These are phyloP conservation scores for Mayetiola destructor DNA, from an alignment of 2,888 invertebrate genomes.

Conservation along the genomic window DNA sequence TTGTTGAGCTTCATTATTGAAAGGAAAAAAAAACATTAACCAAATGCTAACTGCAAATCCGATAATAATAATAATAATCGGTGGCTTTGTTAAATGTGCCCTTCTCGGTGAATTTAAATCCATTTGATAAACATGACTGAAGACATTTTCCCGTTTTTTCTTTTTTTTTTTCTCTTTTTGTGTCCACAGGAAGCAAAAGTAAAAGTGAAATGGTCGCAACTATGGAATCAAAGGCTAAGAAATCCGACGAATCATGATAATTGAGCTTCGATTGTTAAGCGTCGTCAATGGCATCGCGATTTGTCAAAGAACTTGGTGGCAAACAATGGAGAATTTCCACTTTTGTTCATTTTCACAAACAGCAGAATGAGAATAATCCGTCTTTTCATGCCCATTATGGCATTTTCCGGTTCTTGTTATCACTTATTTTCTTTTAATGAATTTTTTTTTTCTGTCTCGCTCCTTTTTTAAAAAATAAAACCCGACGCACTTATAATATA, in stretches of 20 bases:
- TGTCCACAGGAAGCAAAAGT: no score
- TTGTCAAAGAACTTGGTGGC: neutral
- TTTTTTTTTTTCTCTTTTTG: neutral
- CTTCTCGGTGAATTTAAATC: neutral
- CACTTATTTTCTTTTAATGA: no score
- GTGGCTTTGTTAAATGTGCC: neutral
- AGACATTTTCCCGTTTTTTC: neutral
- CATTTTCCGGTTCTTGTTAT: neutral
- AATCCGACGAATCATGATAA: constrained; percentile 1
- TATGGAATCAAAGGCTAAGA: neutral
- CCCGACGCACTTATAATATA: no score
- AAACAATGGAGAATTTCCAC: neutral
- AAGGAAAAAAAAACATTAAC: no score
- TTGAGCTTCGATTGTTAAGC: constrained; percentile 5
- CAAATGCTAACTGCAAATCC: no score
- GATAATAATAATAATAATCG: no score
- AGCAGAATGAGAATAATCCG: neutral
- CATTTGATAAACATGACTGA: neutral
- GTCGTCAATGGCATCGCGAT: no score
- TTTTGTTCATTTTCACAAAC: neutral
- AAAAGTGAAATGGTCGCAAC: no score
- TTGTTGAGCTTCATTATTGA: no score
- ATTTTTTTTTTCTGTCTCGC: no score
- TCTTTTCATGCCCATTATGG: neutral
- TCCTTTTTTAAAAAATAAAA: no score